Percentiles rank a stretch among this genome's conserved stretches.
Conservation (phyloP, 2,113 vertebrate genomes). For the Tupaia chinensis region DNA sequence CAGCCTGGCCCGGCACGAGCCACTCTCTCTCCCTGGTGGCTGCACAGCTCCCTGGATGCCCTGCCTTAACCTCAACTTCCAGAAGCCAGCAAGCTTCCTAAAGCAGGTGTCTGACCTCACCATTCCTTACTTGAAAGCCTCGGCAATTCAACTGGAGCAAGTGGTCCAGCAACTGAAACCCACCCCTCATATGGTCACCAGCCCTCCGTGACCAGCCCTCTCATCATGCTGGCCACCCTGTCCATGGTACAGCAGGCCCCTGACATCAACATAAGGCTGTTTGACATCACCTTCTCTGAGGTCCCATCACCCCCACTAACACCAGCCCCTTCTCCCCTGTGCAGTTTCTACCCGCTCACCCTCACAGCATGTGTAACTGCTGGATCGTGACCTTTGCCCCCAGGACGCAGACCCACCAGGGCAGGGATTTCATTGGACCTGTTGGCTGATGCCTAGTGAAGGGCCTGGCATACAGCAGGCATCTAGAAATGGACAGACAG, state of each 20-base stretch:
- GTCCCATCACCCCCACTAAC: neutral
- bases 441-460: rapidly evolving
- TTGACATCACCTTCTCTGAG: too few species aligned
- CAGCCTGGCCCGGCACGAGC: neutral
- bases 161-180: rapidly evolving
- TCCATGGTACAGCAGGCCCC: neutral
- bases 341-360: neutral
- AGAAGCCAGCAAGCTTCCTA: rapidly evolving
- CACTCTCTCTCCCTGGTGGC: neutral
- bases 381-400: rapidly evolving
- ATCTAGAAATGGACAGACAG: neutral
- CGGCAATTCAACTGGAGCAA: rapidly evolving
- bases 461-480: neutral
- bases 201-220: rapidly evolving
- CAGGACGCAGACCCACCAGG: rapidly evolving
- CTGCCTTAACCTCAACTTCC: neutral
- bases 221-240: rapidly evolving
- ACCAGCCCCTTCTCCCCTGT: rapidly evolving
- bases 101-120: neutral
- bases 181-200: neutral
- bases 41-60: rapidly evolving
- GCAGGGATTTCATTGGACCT: neutral
- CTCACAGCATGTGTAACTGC: neutral
- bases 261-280: neutral
- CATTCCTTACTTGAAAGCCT: rapidly evolving